Conservation (phyloP, 2,888 invertebrate genomes). For the Dascillus cervinus region DNA sequence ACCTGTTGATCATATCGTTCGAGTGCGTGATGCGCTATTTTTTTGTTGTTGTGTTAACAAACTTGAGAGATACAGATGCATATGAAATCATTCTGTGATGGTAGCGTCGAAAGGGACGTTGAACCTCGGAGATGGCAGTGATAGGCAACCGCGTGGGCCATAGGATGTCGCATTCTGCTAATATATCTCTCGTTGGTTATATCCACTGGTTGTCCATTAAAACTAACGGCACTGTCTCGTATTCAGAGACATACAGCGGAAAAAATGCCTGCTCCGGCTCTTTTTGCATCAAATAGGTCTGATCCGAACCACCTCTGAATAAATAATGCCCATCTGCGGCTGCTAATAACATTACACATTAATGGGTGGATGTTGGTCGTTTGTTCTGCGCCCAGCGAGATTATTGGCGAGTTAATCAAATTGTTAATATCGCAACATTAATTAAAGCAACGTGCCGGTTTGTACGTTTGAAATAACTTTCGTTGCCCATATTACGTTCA, state of each 20-base stretch:
- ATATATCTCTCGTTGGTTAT: constrained; percentile 29
- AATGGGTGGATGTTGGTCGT: no score
- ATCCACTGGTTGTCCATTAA: constrained; percentile 30
- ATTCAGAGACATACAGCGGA: no score
- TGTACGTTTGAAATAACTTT: no score
- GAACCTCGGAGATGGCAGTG: constrained; percentile 35
- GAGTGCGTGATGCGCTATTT: constrained; percentile 12
- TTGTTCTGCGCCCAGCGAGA: no score
- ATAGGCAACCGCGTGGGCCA: constrained; percentile 33
- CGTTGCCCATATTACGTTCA: constrained; percentile 4
- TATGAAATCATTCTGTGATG: constrained; percentile 13
- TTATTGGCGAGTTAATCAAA: constrained; percentile 11
- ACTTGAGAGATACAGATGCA: constrained; percentile 14
- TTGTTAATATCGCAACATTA: constrained; percentile 9
- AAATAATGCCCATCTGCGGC: no score
- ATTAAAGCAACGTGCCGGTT: no score
- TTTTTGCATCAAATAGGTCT: no score
- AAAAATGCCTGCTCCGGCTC: no score
- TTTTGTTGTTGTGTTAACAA: constrained; percentile 18
- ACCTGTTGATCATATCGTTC: constrained; percentile 8
- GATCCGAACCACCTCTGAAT: no score
- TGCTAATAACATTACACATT: no score
- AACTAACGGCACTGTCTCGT: constrained; percentile 28
- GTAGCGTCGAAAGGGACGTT: constrained; percentile 20
- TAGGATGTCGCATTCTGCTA: constrained; percentile 31